Percentiles rank a stretch among this genome's conserved stretches.
Conservation (phyloP, 2,113 vertebrate species). For the Campylomormyrus numenius region DNA sequence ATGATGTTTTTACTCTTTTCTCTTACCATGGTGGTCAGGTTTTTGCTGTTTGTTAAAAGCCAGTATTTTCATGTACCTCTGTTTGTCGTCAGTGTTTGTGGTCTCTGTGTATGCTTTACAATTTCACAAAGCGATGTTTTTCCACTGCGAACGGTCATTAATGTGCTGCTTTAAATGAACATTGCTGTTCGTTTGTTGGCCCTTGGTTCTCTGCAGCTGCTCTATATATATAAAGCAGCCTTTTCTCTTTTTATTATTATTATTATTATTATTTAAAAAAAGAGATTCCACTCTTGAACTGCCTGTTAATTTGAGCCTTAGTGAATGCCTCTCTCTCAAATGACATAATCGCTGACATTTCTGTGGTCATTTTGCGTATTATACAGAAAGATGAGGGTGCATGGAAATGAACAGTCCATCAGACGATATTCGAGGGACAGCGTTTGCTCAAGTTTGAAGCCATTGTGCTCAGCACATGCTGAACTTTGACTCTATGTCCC, state of each 20-base stretch:
- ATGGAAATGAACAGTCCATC: constrained; percentile 11
- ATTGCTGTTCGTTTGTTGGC: background rate
- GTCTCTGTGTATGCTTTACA: background rate
- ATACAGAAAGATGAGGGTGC: background rate
- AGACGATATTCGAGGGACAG: constrained; percentile 13
- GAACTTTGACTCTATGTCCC: background rate
- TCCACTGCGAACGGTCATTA: background rate
- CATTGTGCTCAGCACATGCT: background rate
- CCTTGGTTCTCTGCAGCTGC: background rate
- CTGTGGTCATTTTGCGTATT: background rate
- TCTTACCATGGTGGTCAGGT: background rate
- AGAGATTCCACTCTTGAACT: background rate
- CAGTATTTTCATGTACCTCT: background rate
- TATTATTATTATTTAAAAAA: background rate
- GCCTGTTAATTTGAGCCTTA: background rate
- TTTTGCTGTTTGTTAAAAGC: background rate
- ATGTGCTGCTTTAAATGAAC: background rate
- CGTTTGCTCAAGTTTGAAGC: background rate
- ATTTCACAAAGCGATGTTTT: background rate
- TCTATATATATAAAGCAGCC: background rate
- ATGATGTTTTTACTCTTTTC: background rate
- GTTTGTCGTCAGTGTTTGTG: background rate
- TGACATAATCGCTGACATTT: background rate
- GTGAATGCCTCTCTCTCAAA: background rate
- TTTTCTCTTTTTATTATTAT: background rate